phyloP scores from a whole-genome alignment of 2,113 vertebrate genomes.

The Notechis scutatus region DNA sequence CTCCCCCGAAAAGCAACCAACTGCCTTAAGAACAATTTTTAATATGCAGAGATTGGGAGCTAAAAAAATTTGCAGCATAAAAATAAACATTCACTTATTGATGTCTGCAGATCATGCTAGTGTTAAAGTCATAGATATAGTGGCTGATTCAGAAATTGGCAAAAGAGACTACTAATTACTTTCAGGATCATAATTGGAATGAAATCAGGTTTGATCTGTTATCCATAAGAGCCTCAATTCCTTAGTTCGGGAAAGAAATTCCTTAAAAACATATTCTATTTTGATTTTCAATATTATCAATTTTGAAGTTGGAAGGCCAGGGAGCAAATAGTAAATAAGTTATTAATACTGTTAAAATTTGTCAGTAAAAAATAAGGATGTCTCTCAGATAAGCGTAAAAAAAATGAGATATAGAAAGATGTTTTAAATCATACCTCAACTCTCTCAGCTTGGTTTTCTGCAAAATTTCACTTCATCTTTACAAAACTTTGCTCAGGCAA shows the following conservation, averaged over 20 bases:
- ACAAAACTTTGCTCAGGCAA: slow-evolving; percentile 8
- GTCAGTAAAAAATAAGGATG: neutral
- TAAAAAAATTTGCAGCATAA: neutral
- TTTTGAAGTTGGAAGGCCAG: neutral
- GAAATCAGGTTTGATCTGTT: neutral
- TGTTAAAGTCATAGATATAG: neutral
- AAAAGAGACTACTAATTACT: neutral
- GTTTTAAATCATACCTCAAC: neutral
- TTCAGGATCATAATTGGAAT: neutral
- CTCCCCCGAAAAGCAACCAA: neutral
- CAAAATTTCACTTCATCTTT: slow-evolving; percentile 8
- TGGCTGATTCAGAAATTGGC: neutral
- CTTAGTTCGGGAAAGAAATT: neutral
- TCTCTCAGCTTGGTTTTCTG: neutral
- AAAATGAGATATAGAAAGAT: neutral
- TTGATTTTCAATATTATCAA: neutral
- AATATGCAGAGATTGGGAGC: neutral
- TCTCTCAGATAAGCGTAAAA: neutral
- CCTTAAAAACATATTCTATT: neutral
- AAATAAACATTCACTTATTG: neutral
- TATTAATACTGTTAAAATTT: neutral
- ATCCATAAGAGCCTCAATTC: neutral
- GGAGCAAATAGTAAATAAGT: neutral
- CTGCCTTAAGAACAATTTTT: neutral
- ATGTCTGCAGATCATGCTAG: neutral